Base-by-base conservation (phyloP, 2,888 invertebrate species). In the Alloscopus bannaensis region DNA sequence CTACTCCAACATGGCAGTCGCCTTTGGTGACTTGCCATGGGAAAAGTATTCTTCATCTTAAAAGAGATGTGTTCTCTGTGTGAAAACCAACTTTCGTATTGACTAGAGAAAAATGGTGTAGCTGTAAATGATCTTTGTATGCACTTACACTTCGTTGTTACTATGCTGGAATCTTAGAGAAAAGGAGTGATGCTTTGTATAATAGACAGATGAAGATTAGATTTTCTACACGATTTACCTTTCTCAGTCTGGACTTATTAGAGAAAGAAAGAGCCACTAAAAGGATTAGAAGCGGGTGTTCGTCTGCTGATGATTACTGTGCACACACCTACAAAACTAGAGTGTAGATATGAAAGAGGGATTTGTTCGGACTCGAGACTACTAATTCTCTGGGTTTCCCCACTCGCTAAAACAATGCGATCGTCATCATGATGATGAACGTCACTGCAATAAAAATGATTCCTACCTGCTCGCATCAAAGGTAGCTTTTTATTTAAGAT, bases 301-400 rank as follows among this genome's bases (percentile, higher is more conserved):
- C 47, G 18, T 47, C n/a, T 6, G 11, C 11, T 13, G 11, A 47
- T 47, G 8, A 45, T 45, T 45, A 18, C 13, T 45, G n/a, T 45
- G 45, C 45, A 45, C n/a, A 3, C 18, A 4, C 24, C 22, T 16
- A 52, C 3, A 3, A 4, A 47, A 13, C 11, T 13, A n/a, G 18
- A 47, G 6, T 52, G 3, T 22, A 52, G n/a, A 52, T n/a, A n/a
- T n/a, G n/a, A n/a, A n/a, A n/a, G n/a, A n/a, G n/a, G n/a, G n/a
- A n/a, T n/a, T n/a, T n/a, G n/a, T n/a, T n/a, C n/a, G n/a, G n/a
- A n/a, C n/a, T n/a, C n/a, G 24, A 3, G 52, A 52, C 4, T n/a
- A 36, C 36, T 36, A 22, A 52, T 52, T 36, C 36, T 50, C 45
- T 70, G 71, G 71, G 42, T 60, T 71, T 71, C 36, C 71, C 71